These are phyloP conservation scores for Cephalopterus ornatus DNA, from an alignment of 2,113 vertebrate genomes.

Conservation along the genomic window DNA sequence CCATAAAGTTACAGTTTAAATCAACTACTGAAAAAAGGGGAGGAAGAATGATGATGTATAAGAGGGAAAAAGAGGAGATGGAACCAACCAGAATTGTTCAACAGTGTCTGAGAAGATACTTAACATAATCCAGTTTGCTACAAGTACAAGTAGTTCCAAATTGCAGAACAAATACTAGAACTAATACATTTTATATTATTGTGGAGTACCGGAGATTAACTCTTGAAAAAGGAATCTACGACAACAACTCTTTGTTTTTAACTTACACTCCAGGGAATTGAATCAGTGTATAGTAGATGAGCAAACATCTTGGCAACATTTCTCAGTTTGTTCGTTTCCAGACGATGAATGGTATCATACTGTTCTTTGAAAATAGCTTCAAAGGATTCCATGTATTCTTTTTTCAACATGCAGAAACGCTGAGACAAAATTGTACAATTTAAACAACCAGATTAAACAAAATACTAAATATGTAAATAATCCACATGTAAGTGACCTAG, in stretches of 20 bases:
- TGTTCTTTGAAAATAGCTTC: slow-evolving; percentile 96
- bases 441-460: neutral
- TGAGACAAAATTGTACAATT: slow-evolving; percentile 49
- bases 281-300: slow-evolving; percentile 96
- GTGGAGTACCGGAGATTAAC: neutral
- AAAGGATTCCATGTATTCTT: slow-evolving; percentile 98
- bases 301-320: slow-evolving; percentile 98
- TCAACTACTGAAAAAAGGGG: neutral
- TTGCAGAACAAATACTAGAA: neutral
- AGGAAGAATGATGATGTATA: neutral
- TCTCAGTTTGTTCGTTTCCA: slow-evolving; percentile 97
- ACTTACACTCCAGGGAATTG: slow-evolving; percentile 96
- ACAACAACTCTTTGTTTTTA: neutral
- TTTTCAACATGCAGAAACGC: slow-evolving; percentile 97
- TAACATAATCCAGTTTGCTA: neutral
- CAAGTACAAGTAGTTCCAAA: neutral
- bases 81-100: neutral
- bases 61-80: neutral
- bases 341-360: slow-evolving; percentile 95
- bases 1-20: neutral
- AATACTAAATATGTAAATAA: neutral
- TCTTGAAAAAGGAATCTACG: neutral
- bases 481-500: neutral
- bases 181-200: neutral
- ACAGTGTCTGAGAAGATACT: neutral